Percentiles rank a stretch among this genome's conserved stretches.
These are phyloP conservation scores for Varanus salvator DNA, from an alignment of 2,113 vertebrate genomes.

Conservation along the genomic window DNA sequence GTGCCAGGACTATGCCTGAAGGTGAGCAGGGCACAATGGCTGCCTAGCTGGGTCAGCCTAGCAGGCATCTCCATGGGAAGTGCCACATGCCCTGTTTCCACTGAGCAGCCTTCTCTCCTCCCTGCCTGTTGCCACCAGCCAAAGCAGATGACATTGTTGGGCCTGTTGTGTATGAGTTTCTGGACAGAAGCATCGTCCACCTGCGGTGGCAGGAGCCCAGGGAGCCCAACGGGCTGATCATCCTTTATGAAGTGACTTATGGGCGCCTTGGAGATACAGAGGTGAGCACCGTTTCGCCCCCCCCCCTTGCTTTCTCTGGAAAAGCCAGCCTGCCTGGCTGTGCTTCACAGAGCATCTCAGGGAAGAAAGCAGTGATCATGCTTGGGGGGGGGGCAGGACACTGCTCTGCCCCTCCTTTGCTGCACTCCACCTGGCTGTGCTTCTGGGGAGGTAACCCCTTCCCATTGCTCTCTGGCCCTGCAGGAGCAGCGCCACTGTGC, in stretches of 20 bases:
- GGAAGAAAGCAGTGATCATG: neutral
- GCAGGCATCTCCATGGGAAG: too few relatives aligned
- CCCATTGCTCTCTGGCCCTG: neutral
- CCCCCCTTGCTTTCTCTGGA: too few relatives aligned
- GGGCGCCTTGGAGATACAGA: conserved; percentile 86
- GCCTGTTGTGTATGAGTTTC: conserved; percentile 83
- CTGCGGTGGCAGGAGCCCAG: conserved; percentile 89
- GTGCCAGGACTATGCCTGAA: conserved; percentile 94
- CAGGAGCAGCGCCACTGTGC: conserved; percentile 79
- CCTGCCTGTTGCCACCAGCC: conserved; percentile 73
- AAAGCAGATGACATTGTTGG: conserved; percentile 92
- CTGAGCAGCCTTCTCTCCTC: neutral
- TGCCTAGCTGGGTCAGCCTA: too few relatives aligned
- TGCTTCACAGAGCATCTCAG: rapidly evolving
- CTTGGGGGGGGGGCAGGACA: too few relatives aligned
- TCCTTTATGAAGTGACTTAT: conserved; percentile 95
- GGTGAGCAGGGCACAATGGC: too few relatives aligned
- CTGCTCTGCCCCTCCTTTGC: too few relatives aligned
- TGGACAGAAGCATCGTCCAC: conserved; percentile 83
- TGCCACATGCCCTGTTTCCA: too few relatives aligned
- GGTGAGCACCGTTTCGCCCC: conserved; percentile 82
- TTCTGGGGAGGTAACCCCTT: neutral
- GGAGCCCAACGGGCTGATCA: conserved; percentile 92
- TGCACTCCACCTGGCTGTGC: conserved; percentile 66
- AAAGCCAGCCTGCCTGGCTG: too few relatives aligned